A percentile compares a stretch with the other conserved stretches of the same genome.
Conservation (phyloP, 2,113 vertebrate species). For the Rousettus leschenaultii region DNA sequence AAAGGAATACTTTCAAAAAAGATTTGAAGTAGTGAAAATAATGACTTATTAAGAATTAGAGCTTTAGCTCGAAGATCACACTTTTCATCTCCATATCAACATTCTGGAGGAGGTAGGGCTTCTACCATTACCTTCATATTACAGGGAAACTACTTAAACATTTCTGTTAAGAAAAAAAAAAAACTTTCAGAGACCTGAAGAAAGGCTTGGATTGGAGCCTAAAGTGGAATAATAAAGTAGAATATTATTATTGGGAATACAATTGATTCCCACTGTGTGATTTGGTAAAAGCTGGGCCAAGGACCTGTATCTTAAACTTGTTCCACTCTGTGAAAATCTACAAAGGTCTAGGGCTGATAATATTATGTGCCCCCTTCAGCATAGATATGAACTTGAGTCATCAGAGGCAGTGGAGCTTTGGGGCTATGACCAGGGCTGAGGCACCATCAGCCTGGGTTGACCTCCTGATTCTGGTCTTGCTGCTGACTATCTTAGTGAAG, state of each 20-base stretch:
- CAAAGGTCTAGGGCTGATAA: neutral
- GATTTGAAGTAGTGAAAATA: neutral
- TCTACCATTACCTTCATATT: neutral
- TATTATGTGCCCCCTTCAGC: too few relatives aligned
- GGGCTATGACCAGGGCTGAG: too few relatives aligned
- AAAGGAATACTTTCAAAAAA: neutral
- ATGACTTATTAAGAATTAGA: neutral
- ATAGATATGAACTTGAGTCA: neutral
- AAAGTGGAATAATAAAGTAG: too few relatives aligned
- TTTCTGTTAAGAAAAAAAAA: neutral
- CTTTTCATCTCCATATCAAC: neutral
- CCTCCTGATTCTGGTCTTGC: rapidly evolving
- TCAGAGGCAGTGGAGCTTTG: neutral
- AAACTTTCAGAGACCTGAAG: too few relatives aligned
- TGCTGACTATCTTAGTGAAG: neutral
- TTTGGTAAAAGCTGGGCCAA: neutral
- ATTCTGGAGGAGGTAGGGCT: neutral
- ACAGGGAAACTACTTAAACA: neutral
- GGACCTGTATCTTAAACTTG: neutral
- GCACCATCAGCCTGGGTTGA: too few relatives aligned
- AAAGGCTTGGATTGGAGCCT: too few relatives aligned
- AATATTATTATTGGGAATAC: too few relatives aligned
- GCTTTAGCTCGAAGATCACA: neutral
- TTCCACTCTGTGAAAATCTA: neutral
- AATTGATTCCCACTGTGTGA: neutral